phyloP scores from a whole-genome alignment of 2,113 vertebrate species.

The Laticauda colubrina region DNA sequence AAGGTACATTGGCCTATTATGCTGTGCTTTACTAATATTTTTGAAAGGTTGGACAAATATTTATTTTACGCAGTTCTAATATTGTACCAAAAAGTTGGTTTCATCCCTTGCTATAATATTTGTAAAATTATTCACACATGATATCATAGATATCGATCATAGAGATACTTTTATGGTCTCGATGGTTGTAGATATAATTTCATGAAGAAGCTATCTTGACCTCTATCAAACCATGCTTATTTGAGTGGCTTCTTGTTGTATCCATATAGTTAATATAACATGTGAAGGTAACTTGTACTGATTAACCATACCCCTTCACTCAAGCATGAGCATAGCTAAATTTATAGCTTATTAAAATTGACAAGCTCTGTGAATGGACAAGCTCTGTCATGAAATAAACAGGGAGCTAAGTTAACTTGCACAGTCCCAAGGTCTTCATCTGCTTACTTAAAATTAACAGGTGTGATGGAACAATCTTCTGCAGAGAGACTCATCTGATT shows the following conservation, averaged over 20 bases:
- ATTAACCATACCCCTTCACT: neutral
- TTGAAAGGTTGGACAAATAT: neutral
- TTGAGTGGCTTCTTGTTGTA: neutral
- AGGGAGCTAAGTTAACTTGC: neutral
- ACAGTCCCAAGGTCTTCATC: neutral
- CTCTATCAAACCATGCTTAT: neutral
- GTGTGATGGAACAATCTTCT: neutral
- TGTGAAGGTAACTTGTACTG: neutral
- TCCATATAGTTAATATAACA: neutral
- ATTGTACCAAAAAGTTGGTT: neutral
- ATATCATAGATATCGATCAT: neutral
- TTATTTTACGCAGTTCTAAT: neutral
- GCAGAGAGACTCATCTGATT: neutral
- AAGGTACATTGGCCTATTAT: neutral
- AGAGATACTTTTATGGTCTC: neutral
- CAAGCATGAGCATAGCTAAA: conserved; percentile 6
- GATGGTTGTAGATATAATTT: neutral
- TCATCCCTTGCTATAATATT: neutral
- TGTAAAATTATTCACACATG: neutral
- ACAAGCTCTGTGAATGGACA: neutral
- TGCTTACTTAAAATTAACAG: neutral
- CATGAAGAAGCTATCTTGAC: neutral
- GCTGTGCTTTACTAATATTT: neutral
- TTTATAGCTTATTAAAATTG: neutral
- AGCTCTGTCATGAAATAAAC: neutral